Conservation (phyloP, 1,140 invertebrate species). For the Nephotettix cincticeps region DNA sequence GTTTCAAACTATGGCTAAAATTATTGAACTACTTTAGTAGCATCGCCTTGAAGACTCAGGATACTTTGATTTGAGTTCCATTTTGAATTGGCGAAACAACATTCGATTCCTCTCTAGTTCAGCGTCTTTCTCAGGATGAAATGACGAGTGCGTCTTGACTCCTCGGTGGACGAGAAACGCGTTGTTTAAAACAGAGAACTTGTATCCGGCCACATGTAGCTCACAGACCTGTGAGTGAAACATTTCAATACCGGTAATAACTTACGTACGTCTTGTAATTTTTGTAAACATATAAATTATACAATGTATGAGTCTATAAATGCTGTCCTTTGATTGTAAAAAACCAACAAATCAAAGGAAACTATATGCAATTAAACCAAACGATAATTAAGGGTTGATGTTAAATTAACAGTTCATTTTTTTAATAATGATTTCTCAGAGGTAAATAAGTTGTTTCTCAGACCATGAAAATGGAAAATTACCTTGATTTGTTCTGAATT, state of each 20-base stretch:
- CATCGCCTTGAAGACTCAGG: constrained; percentile 55
- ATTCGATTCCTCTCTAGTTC: constrained; percentile 55
- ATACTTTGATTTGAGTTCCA: constrained; percentile 59
- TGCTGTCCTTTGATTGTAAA: no score
- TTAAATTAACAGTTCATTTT: no score
- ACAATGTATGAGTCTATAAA: neutral
- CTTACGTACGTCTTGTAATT: neutral
- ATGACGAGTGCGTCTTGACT: constrained; percentile 52
- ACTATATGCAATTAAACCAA: no score
- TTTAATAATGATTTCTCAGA: no score
- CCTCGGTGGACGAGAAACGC: constrained; percentile 61
- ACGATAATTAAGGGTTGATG: no score
- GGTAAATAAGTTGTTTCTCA: no score
- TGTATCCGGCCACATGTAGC: constrained; percentile 59
- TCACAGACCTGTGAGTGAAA: constrained; percentile 60
- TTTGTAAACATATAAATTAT: constrained; percentile 3
- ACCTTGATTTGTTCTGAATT: no score
- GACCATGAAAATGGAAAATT: no score
- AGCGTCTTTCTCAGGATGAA: constrained; percentile 53
- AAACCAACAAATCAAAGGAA: no score
- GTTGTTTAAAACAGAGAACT: constrained; percentile 59
- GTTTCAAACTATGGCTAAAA: no score
- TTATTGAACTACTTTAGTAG: no score
- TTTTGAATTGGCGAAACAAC: constrained; percentile 58
- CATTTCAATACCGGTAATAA: neutral